A percentile compares a stretch with the other conserved stretches of the same genome.
These are phyloP conservation scores for Acromyrmex heyeri DNA, from an alignment of 1,140 invertebrate genomes.

Conservation along the genomic window DNA sequence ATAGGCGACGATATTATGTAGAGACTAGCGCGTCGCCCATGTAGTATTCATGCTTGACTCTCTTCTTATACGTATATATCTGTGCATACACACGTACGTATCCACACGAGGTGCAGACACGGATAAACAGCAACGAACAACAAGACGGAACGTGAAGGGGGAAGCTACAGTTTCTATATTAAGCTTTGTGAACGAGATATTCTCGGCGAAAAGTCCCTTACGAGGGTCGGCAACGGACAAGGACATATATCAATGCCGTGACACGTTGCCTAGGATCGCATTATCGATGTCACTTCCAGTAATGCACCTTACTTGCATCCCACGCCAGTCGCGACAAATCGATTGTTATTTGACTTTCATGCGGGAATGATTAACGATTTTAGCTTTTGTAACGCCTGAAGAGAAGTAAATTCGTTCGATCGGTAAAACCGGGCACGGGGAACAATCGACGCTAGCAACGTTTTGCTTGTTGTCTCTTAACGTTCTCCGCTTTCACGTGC, in stretches of 20 bases:
- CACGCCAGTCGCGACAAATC: conserved; percentile 17
- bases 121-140: conserved; percentile 60
- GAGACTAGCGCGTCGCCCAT: background rate
- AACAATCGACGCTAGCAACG: background rate
- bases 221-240: conserved; percentile 41
- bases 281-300: conserved; percentile 52
- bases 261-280: conserved; percentile 63
- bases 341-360: conserved; percentile 37
- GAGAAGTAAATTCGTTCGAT: background rate
- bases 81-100: conserved; percentile 10
- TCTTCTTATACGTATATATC: background rate
- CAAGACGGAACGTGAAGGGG: conserved; percentile 32
- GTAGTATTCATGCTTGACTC: conserved; percentile 47
- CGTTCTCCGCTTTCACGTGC: background rate
- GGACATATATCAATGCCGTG: conserved; percentile 43
- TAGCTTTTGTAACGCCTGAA: background rate
- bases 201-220: conserved; percentile 41
- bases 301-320: conserved; percentile 48
- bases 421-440: background rate
- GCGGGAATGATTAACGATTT: conserved; percentile 38
- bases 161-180: conserved; percentile 47
- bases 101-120: background rate
- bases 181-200: conserved; percentile 63
- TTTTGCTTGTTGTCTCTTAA: background rate
- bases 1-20: background rate